phyloP scores from a whole-genome alignment of 2,113 vertebrate species.

The Triplophysa rosa region DNA sequence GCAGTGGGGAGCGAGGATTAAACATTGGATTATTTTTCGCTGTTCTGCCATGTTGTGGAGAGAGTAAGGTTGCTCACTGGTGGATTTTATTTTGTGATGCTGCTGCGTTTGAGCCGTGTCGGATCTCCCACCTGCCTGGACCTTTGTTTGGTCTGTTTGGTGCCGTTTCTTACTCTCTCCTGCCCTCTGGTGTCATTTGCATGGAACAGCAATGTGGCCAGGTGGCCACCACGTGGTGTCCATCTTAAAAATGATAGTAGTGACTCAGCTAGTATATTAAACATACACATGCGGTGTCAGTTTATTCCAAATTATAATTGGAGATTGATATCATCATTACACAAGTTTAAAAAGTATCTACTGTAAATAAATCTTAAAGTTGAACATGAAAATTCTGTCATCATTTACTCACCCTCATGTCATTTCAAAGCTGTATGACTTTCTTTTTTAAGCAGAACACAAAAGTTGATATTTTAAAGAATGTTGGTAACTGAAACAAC shows the following conservation, averaged over 20 bases:
- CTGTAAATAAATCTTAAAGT: no score
- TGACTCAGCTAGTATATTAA: neutral
- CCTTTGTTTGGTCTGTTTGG: conserved; percentile 23
- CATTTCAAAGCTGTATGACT: no score
- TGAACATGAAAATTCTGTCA: no score
- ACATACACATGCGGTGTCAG: neutral
- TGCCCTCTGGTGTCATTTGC: conserved; percentile 50
- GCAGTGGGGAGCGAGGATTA: neutral
- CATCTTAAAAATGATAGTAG: neutral
- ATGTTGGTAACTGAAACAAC: no score
- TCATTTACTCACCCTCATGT: no score
- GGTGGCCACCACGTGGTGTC: neutral
- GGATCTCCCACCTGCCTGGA: conserved; percentile 10
- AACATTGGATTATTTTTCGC: conserved; percentile 12
- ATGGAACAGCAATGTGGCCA: neutral
- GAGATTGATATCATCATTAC: neutral
- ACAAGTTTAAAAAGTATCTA: neutral
- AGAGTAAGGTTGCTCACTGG: neutral
- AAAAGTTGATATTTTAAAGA: no score
- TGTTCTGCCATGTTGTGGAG: neutral
- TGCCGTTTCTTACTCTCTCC: conserved; percentile 42
- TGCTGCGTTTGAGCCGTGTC: neutral
- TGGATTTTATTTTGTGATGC: neutral
- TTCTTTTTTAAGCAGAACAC: no score
- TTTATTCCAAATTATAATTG: neutral